Percentiles rank a stretch among this genome's conserved stretches.
These are phyloP conservation scores for Mola mola DNA, from an alignment of 2,113 vertebrate genomes.

Conservation along the genomic window DNA sequence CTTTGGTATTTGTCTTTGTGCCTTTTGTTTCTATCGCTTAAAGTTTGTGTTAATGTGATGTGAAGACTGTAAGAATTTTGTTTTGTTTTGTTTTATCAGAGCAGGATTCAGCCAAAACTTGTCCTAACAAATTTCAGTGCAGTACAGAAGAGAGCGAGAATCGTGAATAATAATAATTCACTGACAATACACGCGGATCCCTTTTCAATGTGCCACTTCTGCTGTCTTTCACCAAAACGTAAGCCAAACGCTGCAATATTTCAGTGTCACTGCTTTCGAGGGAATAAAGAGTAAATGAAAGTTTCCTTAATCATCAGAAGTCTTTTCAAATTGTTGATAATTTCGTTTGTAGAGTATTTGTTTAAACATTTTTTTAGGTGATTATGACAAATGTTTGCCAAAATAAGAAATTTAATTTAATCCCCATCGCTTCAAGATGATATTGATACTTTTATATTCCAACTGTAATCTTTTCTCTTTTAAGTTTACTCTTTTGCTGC, in stretches of 20 bases:
- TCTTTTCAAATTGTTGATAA: constrained; percentile 45
- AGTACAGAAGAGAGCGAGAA: no score
- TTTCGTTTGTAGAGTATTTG: constrained; percentile 31
- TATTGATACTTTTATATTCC: constrained; percentile 33
- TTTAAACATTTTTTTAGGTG: constrained; percentile 54
- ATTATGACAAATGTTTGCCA: constrained; percentile 52
- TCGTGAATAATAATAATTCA: no score
- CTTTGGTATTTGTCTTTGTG: constrained; percentile 24
- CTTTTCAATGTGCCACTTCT: constrained; percentile 31
- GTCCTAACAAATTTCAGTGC: no score
- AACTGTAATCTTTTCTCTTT: no score
- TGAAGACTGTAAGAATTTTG: no score
- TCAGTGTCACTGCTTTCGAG: no score
- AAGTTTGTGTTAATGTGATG: constrained; percentile 27
- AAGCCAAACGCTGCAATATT: constrained; percentile 36
- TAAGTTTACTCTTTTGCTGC: constrained; percentile 35
- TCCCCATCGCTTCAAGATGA: constrained; percentile 41
- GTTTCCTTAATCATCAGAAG: no score
- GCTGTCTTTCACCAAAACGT: constrained; percentile 37
- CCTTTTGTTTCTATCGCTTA: constrained; percentile 9
- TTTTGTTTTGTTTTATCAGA: no score
- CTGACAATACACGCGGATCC: no score
- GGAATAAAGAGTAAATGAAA: no score
- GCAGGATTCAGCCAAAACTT: no score
- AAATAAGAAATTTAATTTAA: constrained; percentile 32